These are phyloP conservation scores for Sylvia atricapilla DNA, from an alignment of 2,113 vertebrate genomes.

Conservation along the genomic window DNA sequence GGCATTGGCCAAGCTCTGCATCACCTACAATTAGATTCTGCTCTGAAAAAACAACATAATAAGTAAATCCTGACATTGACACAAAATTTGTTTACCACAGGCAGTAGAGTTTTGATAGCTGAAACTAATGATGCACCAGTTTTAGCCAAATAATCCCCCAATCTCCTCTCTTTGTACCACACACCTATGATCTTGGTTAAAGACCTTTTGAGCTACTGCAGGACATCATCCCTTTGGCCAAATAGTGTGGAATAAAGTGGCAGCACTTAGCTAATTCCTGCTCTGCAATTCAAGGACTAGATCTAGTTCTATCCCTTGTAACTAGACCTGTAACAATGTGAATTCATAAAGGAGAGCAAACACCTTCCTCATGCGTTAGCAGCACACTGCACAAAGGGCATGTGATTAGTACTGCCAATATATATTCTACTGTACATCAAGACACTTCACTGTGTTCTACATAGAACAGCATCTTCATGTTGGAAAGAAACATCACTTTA, in stretches of 20 bases:
- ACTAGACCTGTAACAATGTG: not conserved
- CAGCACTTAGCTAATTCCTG: not conserved
- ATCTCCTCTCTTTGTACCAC: not conserved
- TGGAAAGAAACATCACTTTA: not conserved
- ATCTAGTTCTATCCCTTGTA: not conserved
- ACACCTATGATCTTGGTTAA: not conserved
- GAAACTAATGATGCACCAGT: not conserved
- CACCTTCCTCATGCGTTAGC: accelerated
- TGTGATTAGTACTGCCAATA: not conserved
- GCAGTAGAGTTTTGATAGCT: not conserved
- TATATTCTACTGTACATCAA: not conserved
- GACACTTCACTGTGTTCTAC: not conserved
- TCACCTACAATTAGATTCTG: not conserved
- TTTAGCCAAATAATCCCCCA: not conserved
- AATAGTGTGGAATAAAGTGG: not conserved
- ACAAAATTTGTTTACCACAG: not conserved
- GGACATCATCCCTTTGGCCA: not conserved
- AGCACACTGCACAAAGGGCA: not conserved
- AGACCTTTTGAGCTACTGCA: not conserved
- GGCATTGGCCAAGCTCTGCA: not conserved
- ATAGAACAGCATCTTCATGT: not conserved
- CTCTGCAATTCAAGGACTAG: not conserved
- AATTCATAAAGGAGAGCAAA: not conserved
- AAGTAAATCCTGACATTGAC: not conserved
- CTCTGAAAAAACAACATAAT: not conserved